Evolutionary conservation across 1,140 invertebrate species (phyloP).

Genomic region (Plutomurus gul): DNA sequence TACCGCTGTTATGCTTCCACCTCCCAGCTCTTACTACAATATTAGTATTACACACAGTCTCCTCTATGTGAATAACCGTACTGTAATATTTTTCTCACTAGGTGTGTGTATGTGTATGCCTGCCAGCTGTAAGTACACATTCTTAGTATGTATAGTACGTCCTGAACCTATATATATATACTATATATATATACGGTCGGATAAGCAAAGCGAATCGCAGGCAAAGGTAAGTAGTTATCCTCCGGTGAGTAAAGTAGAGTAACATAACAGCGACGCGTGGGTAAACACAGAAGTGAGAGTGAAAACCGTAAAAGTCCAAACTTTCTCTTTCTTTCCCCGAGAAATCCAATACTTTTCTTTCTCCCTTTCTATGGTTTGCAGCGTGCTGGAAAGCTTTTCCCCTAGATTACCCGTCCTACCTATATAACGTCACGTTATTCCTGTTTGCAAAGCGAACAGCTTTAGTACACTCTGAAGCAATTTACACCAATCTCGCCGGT

Average conservation of each 20-base stretch:
- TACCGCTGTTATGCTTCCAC: too few relatives aligned
- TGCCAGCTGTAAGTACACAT: too few relatives aligned
- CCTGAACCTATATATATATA: too few relatives aligned
- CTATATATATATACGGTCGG: too few relatives aligned
- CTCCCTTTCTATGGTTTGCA: background rate
- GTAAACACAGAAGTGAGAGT: slow-evolving; percentile 12
- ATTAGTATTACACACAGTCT: too few relatives aligned
- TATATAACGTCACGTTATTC: background rate
- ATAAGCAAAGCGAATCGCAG: background rate
- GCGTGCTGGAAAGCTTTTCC: background rate
- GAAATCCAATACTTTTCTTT: slow-evolving; percentile 19
- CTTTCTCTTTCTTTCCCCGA: slow-evolving; percentile 26
- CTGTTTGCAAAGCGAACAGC: background rate
- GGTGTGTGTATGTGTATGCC: too few relatives aligned
- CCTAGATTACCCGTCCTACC: background rate
- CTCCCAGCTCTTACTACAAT: too few relatives aligned
- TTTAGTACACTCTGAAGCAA: too few relatives aligned
- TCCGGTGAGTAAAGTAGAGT: background rate
- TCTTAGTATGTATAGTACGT: too few relatives aligned
- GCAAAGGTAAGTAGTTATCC: slow-evolving; percentile 1
- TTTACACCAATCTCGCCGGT: background rate
- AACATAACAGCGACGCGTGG: slow-evolving; percentile 7
- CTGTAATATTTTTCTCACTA: too few relatives aligned
- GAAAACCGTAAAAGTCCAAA: slow-evolving; percentile 12
- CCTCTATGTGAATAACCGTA: too few relatives aligned